Evolutionary conservation across 2,888 invertebrate genomes (phyloP), one percentile per base, ranked within the genome.

Genomic region (Cordylochernes scorpioides): DNA sequence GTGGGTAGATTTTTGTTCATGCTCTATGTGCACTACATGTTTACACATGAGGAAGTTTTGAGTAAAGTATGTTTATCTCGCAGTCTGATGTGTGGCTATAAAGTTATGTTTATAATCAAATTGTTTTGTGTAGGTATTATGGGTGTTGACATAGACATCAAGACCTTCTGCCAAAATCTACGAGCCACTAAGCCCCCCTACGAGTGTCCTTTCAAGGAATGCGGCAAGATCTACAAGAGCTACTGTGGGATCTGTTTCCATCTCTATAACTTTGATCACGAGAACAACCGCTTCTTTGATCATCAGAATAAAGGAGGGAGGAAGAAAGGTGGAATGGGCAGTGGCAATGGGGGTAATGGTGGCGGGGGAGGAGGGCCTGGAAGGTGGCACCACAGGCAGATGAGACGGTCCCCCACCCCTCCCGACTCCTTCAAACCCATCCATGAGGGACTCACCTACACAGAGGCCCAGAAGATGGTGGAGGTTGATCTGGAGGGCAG

Each of bases 401-500:
- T 41, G 10, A 39, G 46, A 6, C 42, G 50, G 16, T 49, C 50
- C 3, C 50, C 53, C 16, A 47, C 51, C 3, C 53, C 54, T 4
- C 49, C 53, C 24, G 51, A 51, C 28, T 48, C 49, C 36, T 40
- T 49, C n/a, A 38, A 46, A 9, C 34, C 30, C 27, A 43, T 47
- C 13, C 63, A 67, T 43, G 71, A 72, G 48, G 68, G 69, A 9
- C 56, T 80, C 28, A 71, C 72, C 9, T 77, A 72, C 48, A 72
- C 74, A 17, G 77, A 78, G 48, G 68, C 73, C 3, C 75, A 77
- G 49, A 70, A 71, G 55, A 65, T 72, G 39, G 74, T 82, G 0
- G 75, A 77, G 49, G 71, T 80, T 46, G 75, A 80, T 47, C 61
- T 77, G n/a, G 71, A 75, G 50, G 74, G 74, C 1, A 66, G 68